Conservation (phyloP, 2,888 invertebrate species). For the Mythimna pallens region DNA sequence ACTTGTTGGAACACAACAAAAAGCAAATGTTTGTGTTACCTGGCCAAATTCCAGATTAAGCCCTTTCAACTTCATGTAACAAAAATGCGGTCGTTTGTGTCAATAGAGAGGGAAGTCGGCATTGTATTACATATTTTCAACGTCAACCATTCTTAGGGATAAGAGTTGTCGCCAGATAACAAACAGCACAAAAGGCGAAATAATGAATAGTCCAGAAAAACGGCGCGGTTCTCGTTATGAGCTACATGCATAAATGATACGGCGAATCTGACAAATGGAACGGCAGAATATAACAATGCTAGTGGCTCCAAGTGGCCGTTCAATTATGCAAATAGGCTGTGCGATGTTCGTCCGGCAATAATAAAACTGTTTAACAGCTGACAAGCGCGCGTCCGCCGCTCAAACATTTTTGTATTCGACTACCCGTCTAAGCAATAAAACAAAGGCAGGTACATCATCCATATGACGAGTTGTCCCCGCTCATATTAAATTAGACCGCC, state of each 20-base stretch:
- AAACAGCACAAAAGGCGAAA: conserved; percentile 87
- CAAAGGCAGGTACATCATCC: conserved; percentile 84
- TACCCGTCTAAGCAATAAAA: conserved; percentile 86
- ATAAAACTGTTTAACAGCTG: conserved; percentile 90
- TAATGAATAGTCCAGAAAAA: conserved; percentile 90
- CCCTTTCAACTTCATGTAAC: conserved; percentile 82
- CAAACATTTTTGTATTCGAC: conserved; percentile 85
- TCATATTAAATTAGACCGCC: conserved; percentile 89
- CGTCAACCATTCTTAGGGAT: conserved; percentile 77
- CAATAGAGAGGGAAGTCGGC: conserved; percentile 79
- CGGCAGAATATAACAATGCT: conserved; percentile 90
- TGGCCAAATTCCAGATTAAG: conserved; percentile 85
- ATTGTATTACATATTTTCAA: conserved; percentile 81
- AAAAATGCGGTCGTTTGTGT: conserved; percentile 83
- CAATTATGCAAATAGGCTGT: conserved; percentile 91
- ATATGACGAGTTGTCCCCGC: conserved; percentile 84
- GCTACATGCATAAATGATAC: conserved; percentile 90
- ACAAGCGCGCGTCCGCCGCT: conserved; percentile 80
- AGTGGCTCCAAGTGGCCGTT: conserved; percentile 89
- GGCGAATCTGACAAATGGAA: conserved; percentile 90
- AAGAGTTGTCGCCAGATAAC: conserved; percentile 81
- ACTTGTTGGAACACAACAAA: conserved; percentile 76
- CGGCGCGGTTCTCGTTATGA: conserved; percentile 86
- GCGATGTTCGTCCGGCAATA: conserved; percentile 88
- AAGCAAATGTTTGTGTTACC: conserved; percentile 83